A percentile compares a stretch with the other conserved stretches of the same genome.
Evolutionary conservation across 1,140 invertebrate genomes (phyloP).

Genomic region (Heliconius hermathena): DNA sequence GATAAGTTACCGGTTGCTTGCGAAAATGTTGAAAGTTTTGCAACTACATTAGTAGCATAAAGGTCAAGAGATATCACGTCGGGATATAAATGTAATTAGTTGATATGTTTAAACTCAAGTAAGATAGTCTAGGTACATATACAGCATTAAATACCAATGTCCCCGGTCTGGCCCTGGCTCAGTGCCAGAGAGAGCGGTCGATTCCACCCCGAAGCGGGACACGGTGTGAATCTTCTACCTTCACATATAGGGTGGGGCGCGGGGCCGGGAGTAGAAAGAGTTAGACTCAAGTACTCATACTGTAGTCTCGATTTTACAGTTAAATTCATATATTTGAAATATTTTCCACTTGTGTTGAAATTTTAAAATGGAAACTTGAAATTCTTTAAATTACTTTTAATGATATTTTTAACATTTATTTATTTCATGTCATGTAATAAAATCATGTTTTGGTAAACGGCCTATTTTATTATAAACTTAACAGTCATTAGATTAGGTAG

Average conservation of each 20-base stretch:
- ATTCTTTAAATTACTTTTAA: too few species aligned
- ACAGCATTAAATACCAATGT: conserved; percentile 55
- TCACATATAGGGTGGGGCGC: background rate
- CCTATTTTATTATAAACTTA: background rate
- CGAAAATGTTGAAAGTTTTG: background rate
- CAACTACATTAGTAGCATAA: background rate
- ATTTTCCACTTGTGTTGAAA: background rate
- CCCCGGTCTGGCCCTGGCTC: conserved; percentile 54
- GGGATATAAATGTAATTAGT: conserved; percentile 21
- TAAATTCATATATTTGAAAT: background rate
- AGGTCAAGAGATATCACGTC: background rate
- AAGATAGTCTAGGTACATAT: conserved; percentile 50
- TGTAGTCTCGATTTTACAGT: background rate
- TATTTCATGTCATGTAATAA: too few species aligned
- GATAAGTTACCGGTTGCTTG: background rate
- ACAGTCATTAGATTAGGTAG: too few species aligned
- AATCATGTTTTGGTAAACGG: background rate
- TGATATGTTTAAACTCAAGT: conserved; percentile 42
- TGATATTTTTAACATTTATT: too few species aligned
- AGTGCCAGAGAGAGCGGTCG: conserved; percentile 63
- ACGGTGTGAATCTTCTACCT: conserved; percentile 17
- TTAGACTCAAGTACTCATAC: background rate
- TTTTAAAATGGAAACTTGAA: background rate
- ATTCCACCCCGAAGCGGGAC: conserved; percentile 50
- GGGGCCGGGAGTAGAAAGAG: background rate